Conservation (phyloP, 2,113 vertebrate genomes). For the Platichthys flesus region DNA sequence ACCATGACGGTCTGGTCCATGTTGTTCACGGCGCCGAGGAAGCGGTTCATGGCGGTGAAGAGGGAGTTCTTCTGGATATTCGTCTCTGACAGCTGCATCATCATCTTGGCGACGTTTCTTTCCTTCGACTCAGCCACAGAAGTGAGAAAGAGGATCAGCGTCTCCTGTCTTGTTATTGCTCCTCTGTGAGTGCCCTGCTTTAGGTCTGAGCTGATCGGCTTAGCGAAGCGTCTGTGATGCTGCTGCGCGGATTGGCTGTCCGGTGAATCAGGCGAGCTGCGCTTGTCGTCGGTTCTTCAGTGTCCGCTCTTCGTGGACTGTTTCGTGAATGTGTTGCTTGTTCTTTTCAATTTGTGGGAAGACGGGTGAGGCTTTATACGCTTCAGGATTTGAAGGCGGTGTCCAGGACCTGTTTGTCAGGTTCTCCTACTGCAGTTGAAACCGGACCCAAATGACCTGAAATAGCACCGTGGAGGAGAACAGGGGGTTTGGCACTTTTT, state of each 20-base stretch:
- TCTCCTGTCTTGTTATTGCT: background rate
- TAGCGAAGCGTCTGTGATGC: constrained; percentile 28
- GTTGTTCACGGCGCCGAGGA: constrained; percentile 96
- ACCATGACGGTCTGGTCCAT: constrained; percentile 99
- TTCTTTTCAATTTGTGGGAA: background rate
- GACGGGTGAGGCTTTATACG: constrained; percentile 13
- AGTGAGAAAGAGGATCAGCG: background rate
- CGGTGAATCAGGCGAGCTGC: constrained; percentile 21
- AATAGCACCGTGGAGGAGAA: constrained; percentile 35
- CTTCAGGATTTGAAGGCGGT: constrained; percentile 58
- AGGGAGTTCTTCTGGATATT: constrained; percentile 93
- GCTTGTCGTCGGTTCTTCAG: constrained; percentile 4
- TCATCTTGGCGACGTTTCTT: constrained; percentile 42
- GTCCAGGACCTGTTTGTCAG: constrained; percentile 71
- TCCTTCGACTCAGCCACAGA: background rate
- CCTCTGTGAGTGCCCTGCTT: constrained; percentile 28
- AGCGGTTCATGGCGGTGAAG: constrained; percentile 97
- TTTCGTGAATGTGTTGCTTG: background rate
- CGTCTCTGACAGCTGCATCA: constrained; percentile 88
- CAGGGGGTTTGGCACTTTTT: constrained; percentile 10
- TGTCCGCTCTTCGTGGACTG: background rate
- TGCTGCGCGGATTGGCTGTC: constrained; percentile 45
- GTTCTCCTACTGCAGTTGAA: constrained; percentile 45
- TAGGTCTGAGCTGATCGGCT: constrained; percentile 58
- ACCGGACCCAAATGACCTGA: constrained; percentile 65